Evolutionary conservation across 2,888 invertebrate genomes (phyloP).

Genomic region (Celastrina argiolus): DNA sequence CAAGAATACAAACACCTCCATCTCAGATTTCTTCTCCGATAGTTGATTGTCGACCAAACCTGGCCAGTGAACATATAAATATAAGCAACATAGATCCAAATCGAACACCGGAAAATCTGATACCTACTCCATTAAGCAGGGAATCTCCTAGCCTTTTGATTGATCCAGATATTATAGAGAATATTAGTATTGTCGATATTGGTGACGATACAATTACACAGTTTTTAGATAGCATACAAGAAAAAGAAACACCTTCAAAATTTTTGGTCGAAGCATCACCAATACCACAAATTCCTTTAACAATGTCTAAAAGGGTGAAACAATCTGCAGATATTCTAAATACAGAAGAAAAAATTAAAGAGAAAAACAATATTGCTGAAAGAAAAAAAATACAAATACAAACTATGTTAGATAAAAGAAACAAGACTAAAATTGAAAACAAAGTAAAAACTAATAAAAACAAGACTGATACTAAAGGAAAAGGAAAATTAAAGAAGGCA

Average conservation of each 20-base stretch:
- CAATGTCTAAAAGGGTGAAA: slow-evolving; percentile 26
- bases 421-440: no score
- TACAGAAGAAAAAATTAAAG: slow-evolving; percentile 26
- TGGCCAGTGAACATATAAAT: no score
- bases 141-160: slow-evolving; percentile 14
- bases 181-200: slow-evolving; percentile 28
- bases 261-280: slow-evolving; percentile 29
- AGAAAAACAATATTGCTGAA: no score
- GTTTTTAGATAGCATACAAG: slow-evolving; percentile 10
- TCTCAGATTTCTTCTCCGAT: no score
- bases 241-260: slow-evolving; percentile 30
- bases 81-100: background rate
- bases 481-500: background rate
- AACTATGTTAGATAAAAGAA: no score
- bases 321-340: slow-evolving; percentile 27
- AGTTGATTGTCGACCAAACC: slow-evolving; percentile 6
- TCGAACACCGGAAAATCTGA: no score
- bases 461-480: no score
- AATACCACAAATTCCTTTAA: slow-evolving; percentile 29
- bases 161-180: slow-evolving; percentile 18
- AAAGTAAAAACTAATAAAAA: no score
- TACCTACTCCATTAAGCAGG: slow-evolving; percentile 1
- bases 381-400: no score
- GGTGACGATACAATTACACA: slow-evolving; percentile 25
- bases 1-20: no score